phyloP scores from a whole-genome alignment of 2,113 vertebrate species.

The Albula glossodonta region DNA sequence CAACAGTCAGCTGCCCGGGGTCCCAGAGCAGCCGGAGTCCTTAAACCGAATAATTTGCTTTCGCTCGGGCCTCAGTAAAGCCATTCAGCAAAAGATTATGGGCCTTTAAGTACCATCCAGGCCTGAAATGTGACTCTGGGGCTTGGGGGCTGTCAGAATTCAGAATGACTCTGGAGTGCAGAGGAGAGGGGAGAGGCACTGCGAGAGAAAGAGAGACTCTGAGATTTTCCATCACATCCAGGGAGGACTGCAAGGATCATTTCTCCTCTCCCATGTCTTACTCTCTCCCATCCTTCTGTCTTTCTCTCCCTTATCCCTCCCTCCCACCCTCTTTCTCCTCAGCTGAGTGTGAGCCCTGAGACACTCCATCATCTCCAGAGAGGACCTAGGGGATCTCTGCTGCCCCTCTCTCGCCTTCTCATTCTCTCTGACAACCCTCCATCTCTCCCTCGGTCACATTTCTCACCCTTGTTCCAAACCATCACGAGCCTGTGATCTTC shows the following conservation, averaged over 20 bases:
- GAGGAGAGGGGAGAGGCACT: conserved; percentile 46
- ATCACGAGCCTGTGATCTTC: neutral
- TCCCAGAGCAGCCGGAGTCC: conserved; percentile 83
- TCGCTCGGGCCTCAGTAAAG: conserved; percentile 72
- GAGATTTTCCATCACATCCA: conserved; percentile 22
- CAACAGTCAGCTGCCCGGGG: conserved; percentile 66
- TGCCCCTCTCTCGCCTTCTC: neutral
- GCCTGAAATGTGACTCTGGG: conserved; percentile 81
- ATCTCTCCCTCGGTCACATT: neutral
- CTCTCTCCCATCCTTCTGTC: neutral
- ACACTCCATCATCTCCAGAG: conserved; percentile 14
- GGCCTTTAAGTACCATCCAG: conserved; percentile 84
- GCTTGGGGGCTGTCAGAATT: conserved; percentile 64
- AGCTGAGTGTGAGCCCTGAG: conserved; percentile 27
- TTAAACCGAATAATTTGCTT: conserved; percentile 85
- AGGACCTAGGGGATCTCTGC: neutral
- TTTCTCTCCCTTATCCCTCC: neutral
- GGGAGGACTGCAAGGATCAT: conserved; percentile 21
- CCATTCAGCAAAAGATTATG: conserved; percentile 82
- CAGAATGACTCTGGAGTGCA: conserved; percentile 64
- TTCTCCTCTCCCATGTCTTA: conserved; percentile 13
- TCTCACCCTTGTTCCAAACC: neutral
- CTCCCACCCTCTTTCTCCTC: neutral
- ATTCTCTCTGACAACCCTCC: neutral
- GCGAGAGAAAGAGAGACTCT: conserved; percentile 38